These are phyloP conservation scores for Sturnira hondurensis DNA, from an alignment of 2,113 vertebrate species.

Conservation along the genomic window DNA sequence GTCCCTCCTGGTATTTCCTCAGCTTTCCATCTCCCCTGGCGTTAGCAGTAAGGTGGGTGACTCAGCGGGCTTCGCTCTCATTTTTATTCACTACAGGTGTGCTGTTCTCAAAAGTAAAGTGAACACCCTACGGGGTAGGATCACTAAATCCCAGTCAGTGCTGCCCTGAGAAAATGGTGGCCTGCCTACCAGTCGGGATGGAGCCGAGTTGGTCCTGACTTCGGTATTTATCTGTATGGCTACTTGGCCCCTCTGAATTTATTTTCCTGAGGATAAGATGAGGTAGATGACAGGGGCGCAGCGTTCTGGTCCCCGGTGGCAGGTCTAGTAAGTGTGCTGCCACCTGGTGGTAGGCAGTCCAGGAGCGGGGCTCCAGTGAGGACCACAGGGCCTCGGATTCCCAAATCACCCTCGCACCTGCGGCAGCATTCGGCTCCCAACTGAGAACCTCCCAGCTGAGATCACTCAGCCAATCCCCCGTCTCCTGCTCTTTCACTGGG, in stretches of 20 bases:
- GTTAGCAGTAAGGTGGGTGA: not conserved
- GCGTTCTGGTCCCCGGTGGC: not conserved
- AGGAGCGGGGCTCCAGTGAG: not conserved
- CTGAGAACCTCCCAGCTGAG: not conserved
- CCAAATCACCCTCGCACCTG: not conserved
- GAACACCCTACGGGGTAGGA: not conserved
- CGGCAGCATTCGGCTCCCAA: not conserved
- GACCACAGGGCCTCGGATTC: not conserved
- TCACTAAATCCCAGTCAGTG: not conserved
- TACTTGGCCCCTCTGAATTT: not conserved
- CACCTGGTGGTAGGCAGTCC: not conserved
- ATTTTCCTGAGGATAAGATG: not conserved
- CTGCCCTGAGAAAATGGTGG: fast-evolving
- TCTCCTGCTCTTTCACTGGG: not conserved
- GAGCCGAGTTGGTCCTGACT: not conserved
- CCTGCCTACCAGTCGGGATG: not conserved
- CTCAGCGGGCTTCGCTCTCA: not conserved
- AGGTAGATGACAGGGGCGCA: fast-evolving
- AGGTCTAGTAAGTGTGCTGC: not conserved
- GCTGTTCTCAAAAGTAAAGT: not conserved
- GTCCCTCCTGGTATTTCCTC: not conserved
- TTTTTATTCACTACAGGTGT: not conserved
- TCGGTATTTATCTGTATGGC: not conserved
- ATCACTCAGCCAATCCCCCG: not conserved
- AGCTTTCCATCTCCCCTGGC: not conserved